Percentiles rank a stretch among this genome's conserved stretches.
These are phyloP conservation scores for Eulemur rubriventer DNA, from an alignment of 2,797 vertebrate genomes.

Conservation along the genomic window DNA sequence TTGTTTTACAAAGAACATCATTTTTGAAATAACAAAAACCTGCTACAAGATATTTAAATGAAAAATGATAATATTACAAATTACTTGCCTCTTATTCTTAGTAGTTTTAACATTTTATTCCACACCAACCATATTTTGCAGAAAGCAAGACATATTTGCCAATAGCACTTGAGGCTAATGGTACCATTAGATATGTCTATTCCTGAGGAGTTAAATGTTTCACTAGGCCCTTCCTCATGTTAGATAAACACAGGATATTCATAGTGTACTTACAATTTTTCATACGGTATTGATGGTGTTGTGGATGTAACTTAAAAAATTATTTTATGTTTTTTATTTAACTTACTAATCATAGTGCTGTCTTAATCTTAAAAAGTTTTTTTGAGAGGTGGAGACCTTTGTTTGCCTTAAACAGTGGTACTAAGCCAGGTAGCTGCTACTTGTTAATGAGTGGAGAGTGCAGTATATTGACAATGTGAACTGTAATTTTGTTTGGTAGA, in stretches of 20 bases:
- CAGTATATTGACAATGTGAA: not conserved
- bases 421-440: not conserved
- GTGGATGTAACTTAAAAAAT: constrained; percentile 27
- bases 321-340: constrained; percentile 27
- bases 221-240: not conserved
- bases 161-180: not conserved
- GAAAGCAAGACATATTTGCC: constrained; percentile 11
- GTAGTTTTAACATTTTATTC: constrained; percentile 32
- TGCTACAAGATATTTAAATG: not conserved
- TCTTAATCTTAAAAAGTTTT: not conserved
- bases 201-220: not conserved
- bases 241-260: not conserved
- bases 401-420: constrained; percentile 2
- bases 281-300: not conserved
- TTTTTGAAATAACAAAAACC: constrained; percentile 50
- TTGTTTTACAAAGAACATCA: not conserved
- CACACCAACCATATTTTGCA: not conserved
- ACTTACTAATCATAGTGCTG: not conserved
- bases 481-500: not conserved
- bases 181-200: not conserved
- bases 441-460: not conserved
- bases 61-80: not conserved
- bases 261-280: not conserved
- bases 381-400: not conserved
- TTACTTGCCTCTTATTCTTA: not conserved